Percentiles rank a stretch among this genome's conserved stretches.
Evolutionary conservation across 2,797 vertebrate genomes (phyloP).

Genomic region (Oreochromis mossambicus): DNA sequence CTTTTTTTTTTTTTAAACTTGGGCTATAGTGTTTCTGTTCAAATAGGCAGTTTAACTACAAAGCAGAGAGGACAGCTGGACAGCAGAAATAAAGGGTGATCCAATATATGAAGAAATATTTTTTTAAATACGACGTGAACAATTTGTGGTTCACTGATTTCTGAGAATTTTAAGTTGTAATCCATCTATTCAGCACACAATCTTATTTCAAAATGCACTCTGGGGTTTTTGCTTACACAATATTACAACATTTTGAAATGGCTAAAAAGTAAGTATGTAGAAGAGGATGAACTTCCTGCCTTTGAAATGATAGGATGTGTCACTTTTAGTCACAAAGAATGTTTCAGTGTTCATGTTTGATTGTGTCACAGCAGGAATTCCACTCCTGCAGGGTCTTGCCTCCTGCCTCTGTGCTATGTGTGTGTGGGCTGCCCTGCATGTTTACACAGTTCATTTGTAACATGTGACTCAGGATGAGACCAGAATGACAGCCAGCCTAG

Average conservation of each 20-base stretch:
- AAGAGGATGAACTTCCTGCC: neutral
- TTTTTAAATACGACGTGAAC: neutral
- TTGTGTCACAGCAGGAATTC: conserved; percentile 58
- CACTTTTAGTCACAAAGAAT: conserved; percentile 34
- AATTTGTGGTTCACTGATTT: neutral
- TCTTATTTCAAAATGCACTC: neutral
- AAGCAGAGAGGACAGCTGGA: conserved; percentile 32
- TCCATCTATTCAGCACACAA: neutral
- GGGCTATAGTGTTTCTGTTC: conserved; percentile 12
- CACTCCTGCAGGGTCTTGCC: conserved; percentile 65
- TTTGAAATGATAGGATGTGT: conserved; percentile 38
- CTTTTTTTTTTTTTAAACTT: neutral
- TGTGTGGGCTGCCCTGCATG: conserved; percentile 34
- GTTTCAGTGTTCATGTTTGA: conserved; percentile 29
- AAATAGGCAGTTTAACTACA: conserved; percentile 7
- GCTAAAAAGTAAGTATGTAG: neutral
- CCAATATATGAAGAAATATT: neutral
- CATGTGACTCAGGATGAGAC: neutral
- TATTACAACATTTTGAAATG: neutral
- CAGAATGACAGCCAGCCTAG: neutral
- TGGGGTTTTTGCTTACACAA: neutral
- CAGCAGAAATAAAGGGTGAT: conserved; percentile 2
- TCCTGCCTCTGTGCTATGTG: conserved; percentile 34
- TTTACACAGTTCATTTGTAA: conserved; percentile 2
- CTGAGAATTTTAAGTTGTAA: neutral